Evolutionary conservation across 2,888 invertebrate genomes (phyloP), one percentile per base, ranked within the genome.

Genomic region (Caenorhabditis wallacei): DNA sequence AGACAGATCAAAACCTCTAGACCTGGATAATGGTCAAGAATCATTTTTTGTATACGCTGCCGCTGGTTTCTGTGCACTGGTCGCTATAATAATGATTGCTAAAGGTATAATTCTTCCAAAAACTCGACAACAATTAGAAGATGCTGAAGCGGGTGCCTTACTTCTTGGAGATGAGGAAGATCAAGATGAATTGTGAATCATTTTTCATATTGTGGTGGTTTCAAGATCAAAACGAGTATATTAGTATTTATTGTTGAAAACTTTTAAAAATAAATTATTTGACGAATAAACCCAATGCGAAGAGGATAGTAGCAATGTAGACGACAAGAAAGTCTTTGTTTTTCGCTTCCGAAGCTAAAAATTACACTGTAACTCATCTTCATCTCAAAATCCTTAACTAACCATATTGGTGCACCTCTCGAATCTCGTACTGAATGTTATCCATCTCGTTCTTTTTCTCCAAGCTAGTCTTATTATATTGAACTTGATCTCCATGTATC

Each of bases 161-260:
- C 40, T 66, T 13, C 40, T 54, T n/a, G 64, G 46, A 16, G 68
- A 68, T 24, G 68, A 37, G 0, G 75, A 76, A 5, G 75, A 68
- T 4, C 46, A 43, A 37, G 66, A 75, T 43, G 26, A 54, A 7
- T 13, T 61, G 37, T 71, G 18, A 48, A n/a, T n/a, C 1, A 18
- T 48, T 48, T 48, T 48, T 43, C 2, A 18, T 43, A 3, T 43
- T 43, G 10, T 13, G 43, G 10, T 43, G 10, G 5, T 18, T 48
- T 48, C 3, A 3, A 48, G 2, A 40, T 8, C 40, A 10, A 40
- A 40, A 5, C 18, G 46, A 43, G 43, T 43, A 13, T 16, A 11
- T 16, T 48, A 48, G 46, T 46, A 40, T 63, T 63, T 70, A 26
- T 22, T 57, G n/a, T 7, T 48, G 13, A 40, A 40, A 40, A 10